Evolutionary conservation across 1,140 invertebrate species (phyloP).

Genomic region (Zaprionus nigranus): DNA sequence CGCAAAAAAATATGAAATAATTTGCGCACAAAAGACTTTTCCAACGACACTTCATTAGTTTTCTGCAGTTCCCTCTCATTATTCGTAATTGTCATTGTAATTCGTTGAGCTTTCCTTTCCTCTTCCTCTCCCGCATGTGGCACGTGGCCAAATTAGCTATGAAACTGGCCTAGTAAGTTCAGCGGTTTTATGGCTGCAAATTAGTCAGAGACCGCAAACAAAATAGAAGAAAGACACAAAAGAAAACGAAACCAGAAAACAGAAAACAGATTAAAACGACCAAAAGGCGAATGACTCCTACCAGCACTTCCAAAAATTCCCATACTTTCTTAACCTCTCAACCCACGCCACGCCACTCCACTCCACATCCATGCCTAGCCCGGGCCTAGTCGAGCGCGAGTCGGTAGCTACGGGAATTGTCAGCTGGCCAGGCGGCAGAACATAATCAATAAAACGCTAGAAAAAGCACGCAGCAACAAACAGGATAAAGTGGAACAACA

Average conservation of each 20-base stretch:
- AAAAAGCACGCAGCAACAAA: conserved; percentile 52
- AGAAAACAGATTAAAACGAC: conserved; percentile 34
- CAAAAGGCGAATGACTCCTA: too few relatives aligned
- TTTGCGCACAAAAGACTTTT: conserved; percentile 8
- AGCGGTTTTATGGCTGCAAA: conserved; percentile 59
- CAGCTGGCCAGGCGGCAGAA: conserved; percentile 44
- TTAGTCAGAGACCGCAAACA: conserved; percentile 51
- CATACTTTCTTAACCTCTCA: not conserved
- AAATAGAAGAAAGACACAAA: conserved; percentile 7
- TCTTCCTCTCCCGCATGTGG: not conserved
- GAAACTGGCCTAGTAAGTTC: conserved; percentile 32
- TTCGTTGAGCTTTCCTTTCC: conserved; percentile 17
- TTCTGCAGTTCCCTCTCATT: conserved; percentile 11
- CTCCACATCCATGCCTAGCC: not conserved
- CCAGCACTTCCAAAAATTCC: conserved; percentile 13
- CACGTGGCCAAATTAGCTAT: conserved; percentile 43
- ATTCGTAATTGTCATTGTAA: conserved; percentile 53
- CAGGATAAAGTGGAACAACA: conserved; percentile 29
- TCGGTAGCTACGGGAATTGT: conserved; percentile 46
- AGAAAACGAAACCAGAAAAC: conserved; percentile 13
- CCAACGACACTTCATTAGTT: conserved; percentile 27
- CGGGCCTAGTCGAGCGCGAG: conserved; percentile 13
- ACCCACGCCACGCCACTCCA: too few relatives aligned
- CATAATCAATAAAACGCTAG: conserved; percentile 75
- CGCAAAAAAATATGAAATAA: conserved; percentile 7